Percentiles rank a stretch among this genome's conserved stretches.
Evolutionary conservation across 2,888 invertebrate species (phyloP).

Genomic region (Diarsia dahlii): DNA sequence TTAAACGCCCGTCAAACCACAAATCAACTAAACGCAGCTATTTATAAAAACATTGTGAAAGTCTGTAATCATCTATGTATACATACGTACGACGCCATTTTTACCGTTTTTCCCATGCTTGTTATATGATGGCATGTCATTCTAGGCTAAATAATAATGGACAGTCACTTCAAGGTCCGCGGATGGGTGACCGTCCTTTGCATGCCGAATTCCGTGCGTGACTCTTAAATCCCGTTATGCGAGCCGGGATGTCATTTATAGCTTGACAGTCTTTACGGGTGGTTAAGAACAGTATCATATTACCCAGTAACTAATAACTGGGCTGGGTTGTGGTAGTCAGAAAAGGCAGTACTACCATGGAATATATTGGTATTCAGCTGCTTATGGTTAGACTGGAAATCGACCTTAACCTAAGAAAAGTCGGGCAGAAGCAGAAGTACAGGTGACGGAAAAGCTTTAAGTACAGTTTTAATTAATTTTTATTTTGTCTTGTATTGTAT

Average conservation of each 20-base stretch:
- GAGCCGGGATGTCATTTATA: background rate
- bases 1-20: slow-evolving; percentile 16
- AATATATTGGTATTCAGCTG: background rate
- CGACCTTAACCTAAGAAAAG: background rate
- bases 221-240: background rate
- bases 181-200: background rate
- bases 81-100: slow-evolving; percentile 7
- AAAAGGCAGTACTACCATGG: background rate
- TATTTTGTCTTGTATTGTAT: background rate
- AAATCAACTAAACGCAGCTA: slow-evolving; percentile 39
- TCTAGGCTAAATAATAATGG: background rate
- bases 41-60: slow-evolving; percentile 42
- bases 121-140: slow-evolving; percentile 2
- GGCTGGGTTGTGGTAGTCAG: background rate
- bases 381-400: background rate
- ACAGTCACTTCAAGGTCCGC: background rate
- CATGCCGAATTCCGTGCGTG: background rate
- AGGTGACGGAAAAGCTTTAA: no score
- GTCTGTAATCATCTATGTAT: background rate
- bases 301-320: background rate
- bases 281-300: background rate
- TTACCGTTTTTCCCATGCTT: slow-evolving; percentile 14
- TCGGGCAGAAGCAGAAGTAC: background rate
- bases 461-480: background rate
- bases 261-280: background rate